Base-by-base conservation (phyloP, 2,113 vertebrate genomes). In the Pseudopipra pipra region DNA sequence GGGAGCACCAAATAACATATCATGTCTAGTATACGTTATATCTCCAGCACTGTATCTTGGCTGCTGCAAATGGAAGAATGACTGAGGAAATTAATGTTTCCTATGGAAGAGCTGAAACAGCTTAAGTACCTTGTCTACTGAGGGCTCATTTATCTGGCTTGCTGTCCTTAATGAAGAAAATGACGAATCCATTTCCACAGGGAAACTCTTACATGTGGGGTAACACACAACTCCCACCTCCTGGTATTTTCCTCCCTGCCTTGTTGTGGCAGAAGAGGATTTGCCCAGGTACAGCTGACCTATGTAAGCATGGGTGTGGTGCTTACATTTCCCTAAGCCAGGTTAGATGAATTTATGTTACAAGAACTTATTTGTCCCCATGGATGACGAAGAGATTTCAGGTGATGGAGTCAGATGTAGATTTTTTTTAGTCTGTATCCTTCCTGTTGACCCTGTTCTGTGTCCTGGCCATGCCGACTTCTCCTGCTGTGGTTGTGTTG, bases 191-290 rank as follows among this genome's bases (percentile, higher is more conserved):
- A 17, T 73, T 71, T 18, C 61, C 43, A 71, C 25, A 83, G 85
- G 35, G 73, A 68, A 89, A 55, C 27, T 35, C 23, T 68, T 61
- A 55, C 89, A 65, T 16, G 39, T 4, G 22, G 31, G 41, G 19
- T 47, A 54, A 5, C 54, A 70, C 22, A 31, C 15, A 81, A 23
- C 12, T 85, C 22, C 49, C 6, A 37, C 28, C 21, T 72, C 16
- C 28, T 54, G 52, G 13, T 52, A 12, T 43, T 71, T 63, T 54
- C 18, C 30, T 25, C 17, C 10, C 27, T 1, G 1, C 39, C 49
- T 74, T 1, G 0, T 15, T 0, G 0, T 16, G 33, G 17, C 33
- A 65, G 76, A n/a, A 85, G 39, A 43, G 14, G 10, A 31, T 68
- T 82, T 27, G 12, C 49, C 25, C 10, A 33, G 8, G 22, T 49